phyloP scores from a whole-genome alignment of 1,140 invertebrate species.

The Caenorhabditis inopinata region DNA sequence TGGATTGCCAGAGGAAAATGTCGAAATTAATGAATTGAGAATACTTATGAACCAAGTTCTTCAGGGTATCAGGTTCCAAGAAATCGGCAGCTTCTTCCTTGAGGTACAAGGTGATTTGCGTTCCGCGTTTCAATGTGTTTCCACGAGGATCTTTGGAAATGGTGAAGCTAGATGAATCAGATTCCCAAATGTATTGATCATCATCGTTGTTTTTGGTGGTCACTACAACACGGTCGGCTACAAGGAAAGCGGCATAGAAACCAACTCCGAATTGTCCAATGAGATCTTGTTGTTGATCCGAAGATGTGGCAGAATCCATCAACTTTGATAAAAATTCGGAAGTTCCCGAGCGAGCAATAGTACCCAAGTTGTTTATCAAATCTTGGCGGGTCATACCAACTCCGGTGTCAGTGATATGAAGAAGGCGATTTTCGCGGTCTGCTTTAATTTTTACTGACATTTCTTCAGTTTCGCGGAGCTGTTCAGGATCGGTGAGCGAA shows the following conservation, averaged over 20 bases:
- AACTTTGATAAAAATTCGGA: conserved; percentile 94
- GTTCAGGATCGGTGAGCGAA: conserved; percentile 81
- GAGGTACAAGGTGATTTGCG: conserved; percentile 79
- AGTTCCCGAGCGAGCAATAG: conserved; percentile 98
- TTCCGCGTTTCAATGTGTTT: conserved; percentile 83
- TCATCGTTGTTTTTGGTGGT: conserved; percentile 91
- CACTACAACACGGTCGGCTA: conserved; percentile 83
- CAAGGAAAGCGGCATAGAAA: conserved; percentile 94
- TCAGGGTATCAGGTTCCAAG: conserved; percentile 85
- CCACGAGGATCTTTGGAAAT: conserved; percentile 87
- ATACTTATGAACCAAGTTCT: conserved; percentile 90
- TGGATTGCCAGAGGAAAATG: conserved; percentile 93
- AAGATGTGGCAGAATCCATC: conserved; percentile 73
- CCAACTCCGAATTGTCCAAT: conserved; percentile 90
- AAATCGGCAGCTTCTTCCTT: conserved; percentile 92
- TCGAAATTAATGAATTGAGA: conserved; percentile 99
- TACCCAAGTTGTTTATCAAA: conserved; percentile 92
- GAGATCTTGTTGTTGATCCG: conserved; percentile 74
- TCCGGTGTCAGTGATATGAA: conserved; percentile 94
- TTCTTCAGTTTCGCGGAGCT: conserved; percentile 79
- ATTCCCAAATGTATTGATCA: conserved; percentile 96
- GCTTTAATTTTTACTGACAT: conserved; percentile 89
- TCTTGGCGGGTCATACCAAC: conserved; percentile 96
- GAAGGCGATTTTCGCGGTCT: conserved; percentile 88
- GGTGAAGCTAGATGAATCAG: conserved; percentile 82